Evolutionary conservation across 2,888 invertebrate species (phyloP).

Genomic region (Cryptocheilus praepositus): DNA sequence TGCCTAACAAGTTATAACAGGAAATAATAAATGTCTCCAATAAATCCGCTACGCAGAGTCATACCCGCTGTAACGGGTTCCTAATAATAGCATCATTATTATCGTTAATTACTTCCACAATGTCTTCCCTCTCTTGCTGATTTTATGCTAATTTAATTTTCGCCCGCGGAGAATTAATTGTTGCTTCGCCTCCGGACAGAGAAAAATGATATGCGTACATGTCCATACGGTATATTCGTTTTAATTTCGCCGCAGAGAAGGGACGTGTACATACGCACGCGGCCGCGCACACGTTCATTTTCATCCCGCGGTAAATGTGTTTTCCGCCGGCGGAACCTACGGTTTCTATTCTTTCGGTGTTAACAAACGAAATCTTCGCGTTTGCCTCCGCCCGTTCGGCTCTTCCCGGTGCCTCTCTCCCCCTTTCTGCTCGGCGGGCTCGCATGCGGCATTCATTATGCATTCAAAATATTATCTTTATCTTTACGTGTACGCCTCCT

Average conservation of each 20-base stretch:
- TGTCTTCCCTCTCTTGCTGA: constrained; percentile 35
- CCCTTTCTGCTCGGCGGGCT: background rate
- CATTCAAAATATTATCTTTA: constrained; percentile 66
- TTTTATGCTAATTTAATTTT: constrained; percentile 40
- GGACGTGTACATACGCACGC: background rate
- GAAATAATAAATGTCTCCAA: constrained; percentile 36
- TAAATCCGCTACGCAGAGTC: constrained; percentile 31
- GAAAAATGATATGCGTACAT: constrained; percentile 28
- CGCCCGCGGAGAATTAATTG: constrained; percentile 38
- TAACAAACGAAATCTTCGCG: constrained; percentile 26
- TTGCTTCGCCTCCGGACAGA: constrained; percentile 27
- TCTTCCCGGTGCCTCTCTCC: constrained; percentile 14
- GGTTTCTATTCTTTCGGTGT: constrained; percentile 13
- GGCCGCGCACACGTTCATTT: background rate
- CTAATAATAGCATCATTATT: constrained; percentile 33
- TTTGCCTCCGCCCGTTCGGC: constrained; percentile 13
- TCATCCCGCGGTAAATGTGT: background rate
- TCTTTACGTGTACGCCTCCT: constrained; percentile 47
- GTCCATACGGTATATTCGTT: constrained; percentile 12
- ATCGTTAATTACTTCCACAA: constrained; percentile 50
- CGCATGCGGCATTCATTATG: constrained; percentile 58
- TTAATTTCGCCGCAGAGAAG: constrained; percentile 15
- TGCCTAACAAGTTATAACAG: background rate
- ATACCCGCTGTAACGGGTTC: constrained; percentile 26
- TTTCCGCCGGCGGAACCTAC: constrained; percentile 3